phyloP scores from a whole-genome alignment of 2,797 vertebrate species.

The Enteromius mattozi region DNA sequence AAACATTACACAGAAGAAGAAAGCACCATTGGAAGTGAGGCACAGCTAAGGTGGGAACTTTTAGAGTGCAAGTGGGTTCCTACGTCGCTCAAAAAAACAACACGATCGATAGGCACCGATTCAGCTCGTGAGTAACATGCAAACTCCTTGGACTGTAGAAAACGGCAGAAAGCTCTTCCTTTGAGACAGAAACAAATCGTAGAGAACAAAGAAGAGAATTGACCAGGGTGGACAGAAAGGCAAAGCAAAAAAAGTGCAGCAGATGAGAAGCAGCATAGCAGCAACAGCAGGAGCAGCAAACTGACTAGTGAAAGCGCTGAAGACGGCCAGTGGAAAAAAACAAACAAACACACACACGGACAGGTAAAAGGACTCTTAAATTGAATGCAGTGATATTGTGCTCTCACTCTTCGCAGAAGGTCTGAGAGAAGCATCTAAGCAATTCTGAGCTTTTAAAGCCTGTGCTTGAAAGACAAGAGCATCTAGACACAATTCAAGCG shows the following conservation, averaged over 20 bases:
- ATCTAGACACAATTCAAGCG: not conserved
- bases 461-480: slow-evolving; percentile 25
- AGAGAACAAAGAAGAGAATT: slow-evolving; percentile 60
- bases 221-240: slow-evolving; percentile 39
- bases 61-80: slow-evolving; percentile 83
- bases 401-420: slow-evolving; percentile 1
- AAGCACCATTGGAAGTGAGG: slow-evolving; percentile 97
- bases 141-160: slow-evolving; percentile 80
- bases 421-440: not conserved
- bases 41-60: slow-evolving; percentile 88
- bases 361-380: not conserved
- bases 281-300: slow-evolving; percentile 78
- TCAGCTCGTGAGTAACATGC: slow-evolving; percentile 84
- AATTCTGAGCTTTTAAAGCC: slow-evolving; percentile 13
- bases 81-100: slow-evolving; percentile 78
- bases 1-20: slow-evolving; percentile 86
- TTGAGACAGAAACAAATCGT: slow-evolving; percentile 70
- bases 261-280: slow-evolving; percentile 73
- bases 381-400: slow-evolving; percentile 12
- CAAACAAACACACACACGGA: slow-evolving; percentile 33
- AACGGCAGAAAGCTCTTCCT: slow-evolving; percentile 74
- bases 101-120: slow-evolving; percentile 86
- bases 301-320: slow-evolving; percentile 59
- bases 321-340: not conserved
- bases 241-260: slow-evolving; percentile 23